A percentile compares a stretch with the other conserved stretches of the same genome.
Evolutionary conservation across 2,113 vertebrate species (phyloP).

Genomic region (Colius striatus): DNA sequence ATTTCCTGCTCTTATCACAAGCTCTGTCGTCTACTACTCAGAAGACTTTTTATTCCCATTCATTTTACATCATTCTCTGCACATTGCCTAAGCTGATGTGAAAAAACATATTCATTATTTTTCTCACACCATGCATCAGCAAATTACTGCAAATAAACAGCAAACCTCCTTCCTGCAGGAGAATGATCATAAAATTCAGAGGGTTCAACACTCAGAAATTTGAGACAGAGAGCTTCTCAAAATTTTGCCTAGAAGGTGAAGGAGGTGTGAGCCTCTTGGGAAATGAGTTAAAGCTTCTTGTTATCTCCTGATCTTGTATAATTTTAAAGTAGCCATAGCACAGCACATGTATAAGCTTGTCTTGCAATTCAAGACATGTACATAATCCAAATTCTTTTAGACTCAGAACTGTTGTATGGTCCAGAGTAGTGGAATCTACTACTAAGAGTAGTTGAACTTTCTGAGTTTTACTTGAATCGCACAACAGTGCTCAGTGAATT

Average conservation of each 20-base stretch:
- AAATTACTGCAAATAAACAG: not conserved
- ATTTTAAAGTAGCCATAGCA: not conserved
- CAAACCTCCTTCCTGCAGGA: not conserved
- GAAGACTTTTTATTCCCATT: not conserved
- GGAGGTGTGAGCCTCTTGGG: not conserved
- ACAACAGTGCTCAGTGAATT: not conserved
- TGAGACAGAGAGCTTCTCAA: not conserved
- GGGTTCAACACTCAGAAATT: not conserved
- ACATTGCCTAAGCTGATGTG: accelerated
- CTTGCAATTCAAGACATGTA: not conserved
- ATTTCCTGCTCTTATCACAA: accelerated
- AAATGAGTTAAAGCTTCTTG: not conserved
- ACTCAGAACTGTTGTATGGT: not conserved
- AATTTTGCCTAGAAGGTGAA: not conserved
- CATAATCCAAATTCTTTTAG: not conserved
- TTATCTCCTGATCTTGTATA: not conserved
- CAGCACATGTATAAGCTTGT: not conserved
- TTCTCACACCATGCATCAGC: not conserved
- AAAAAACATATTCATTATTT: not conserved
- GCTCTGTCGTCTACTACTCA: not conserved
- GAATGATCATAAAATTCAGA: not conserved
- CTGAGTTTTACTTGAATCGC: not conserved
- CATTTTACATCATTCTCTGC: not conserved
- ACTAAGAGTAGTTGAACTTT: not conserved
- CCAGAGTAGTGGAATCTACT: not conserved